phyloP scores from a whole-genome alignment of 2,888 invertebrate species.

The Lampropteryx suffumata region DNA sequence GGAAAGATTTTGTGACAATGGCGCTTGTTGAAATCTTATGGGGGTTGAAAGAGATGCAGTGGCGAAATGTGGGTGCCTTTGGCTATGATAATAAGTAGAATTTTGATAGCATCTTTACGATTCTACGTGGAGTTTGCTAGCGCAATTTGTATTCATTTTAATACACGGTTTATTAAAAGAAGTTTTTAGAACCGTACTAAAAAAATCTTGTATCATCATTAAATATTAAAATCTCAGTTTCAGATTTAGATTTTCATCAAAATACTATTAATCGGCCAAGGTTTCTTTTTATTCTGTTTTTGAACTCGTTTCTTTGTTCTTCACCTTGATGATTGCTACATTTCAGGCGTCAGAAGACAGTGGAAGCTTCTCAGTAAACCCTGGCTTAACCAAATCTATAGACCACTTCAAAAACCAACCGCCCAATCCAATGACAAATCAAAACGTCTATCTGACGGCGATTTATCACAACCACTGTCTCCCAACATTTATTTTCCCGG shows the following conservation, averaged over 20 bases:
- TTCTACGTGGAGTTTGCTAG: slow-evolving; percentile 1
- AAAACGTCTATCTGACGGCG: slow-evolving; percentile 46
- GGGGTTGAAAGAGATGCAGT: slow-evolving; percentile 30
- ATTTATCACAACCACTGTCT: slow-evolving; percentile 75
- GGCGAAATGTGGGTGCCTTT: slow-evolving; percentile 20
- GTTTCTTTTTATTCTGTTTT: no score
- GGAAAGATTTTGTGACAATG: slow-evolving; percentile 33
- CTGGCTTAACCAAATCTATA: background rate
- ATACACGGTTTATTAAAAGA: background rate
- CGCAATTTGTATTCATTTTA: slow-evolving; percentile 11
- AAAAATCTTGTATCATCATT: no score
- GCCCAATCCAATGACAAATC: slow-evolving; percentile 43
- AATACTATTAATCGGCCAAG: no score
- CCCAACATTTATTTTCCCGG: slow-evolving; percentile 67
- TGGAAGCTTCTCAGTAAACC: no score
- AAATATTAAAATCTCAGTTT: no score
- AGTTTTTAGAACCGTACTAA: no score
- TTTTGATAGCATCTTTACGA: slow-evolving; percentile 19
- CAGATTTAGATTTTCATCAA: no score
- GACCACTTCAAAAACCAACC: no score
- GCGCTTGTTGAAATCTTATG: slow-evolving; percentile 28
- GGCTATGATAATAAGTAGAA: slow-evolving; percentile 17
- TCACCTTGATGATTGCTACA: no score
- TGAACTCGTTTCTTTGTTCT: no score
- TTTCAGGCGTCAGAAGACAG: no score